Evolutionary conservation across 1,140 invertebrate genomes (phyloP), one percentile per base, ranked within the genome.

Genomic region (Chlorops oryzae): DNA sequence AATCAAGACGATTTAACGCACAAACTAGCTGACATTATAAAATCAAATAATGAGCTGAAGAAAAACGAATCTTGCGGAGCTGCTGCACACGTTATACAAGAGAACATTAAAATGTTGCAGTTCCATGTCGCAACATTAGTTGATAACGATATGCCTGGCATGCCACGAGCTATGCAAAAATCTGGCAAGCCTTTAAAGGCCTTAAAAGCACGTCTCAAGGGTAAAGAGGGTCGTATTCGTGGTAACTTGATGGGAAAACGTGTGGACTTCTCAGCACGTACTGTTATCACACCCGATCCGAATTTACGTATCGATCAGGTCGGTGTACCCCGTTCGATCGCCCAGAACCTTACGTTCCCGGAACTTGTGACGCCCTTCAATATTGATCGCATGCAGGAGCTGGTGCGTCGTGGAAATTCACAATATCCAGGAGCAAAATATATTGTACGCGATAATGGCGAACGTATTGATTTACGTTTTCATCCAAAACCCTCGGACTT

Each of bases 191-290:
- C 97, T 0, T 73, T 99, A 1, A 99, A 99, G 77, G 95, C 97
- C 0, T 85, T 99, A 15, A 99, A 99, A 75, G 85, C 88, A 0
- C 78, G 88, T 40, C 69, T 92, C 12, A 91, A 92, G 63, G 88
- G 88, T 9, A 99, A 99, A 74, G 96, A 99, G 84, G 97, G 97
- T 0, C 78, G 97, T 62, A 98, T 99, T 62, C 78, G 97, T 74
- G 96, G 96, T 61, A 99, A 99, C 72, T 80, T 99, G 57, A 99
- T 99, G 96, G 97, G 97, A 50, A 99, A 99, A 73, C 92, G 97
- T 78, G 97, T 99, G 0, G 97, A 99, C 64, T 99, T 99, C 66
- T 99, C 96, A 1, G 97, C 95, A 6, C 85, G 97, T 74, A 99
- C 96, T 65, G 97, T 99, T 55, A 99, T 99, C 66, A 99, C 96